A percentile compares a stretch with the other conserved stretches of the same genome.
These are phyloP conservation scores for Prochilodus magdalenae DNA, from an alignment of 2,113 vertebrate species.

Conservation along the genomic window DNA sequence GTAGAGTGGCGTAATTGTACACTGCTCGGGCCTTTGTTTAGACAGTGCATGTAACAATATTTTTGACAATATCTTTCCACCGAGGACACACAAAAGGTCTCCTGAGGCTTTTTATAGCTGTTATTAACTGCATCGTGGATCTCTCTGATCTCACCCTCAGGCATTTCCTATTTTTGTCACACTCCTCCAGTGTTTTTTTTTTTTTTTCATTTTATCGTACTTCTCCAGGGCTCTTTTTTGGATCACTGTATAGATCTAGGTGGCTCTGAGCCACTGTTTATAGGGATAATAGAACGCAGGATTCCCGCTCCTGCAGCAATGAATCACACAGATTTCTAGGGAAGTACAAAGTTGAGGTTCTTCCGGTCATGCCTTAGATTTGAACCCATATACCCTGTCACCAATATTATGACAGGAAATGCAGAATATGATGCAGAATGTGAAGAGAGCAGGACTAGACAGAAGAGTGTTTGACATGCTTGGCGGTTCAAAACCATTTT, in stretches of 20 bases:
- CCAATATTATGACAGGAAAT: neutral
- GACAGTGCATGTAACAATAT: slow-evolving; percentile 17
- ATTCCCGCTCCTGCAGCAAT: neutral
- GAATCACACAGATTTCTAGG: slow-evolving; percentile 2
- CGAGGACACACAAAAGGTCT: neutral
- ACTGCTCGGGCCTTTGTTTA: slow-evolving; percentile 24
- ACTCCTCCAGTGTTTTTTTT: neutral
- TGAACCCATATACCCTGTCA: neutral
- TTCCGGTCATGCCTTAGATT: neutral
- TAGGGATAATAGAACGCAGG: slow-evolving; percentile 2
- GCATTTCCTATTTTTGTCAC: neutral
- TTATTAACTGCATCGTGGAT: slow-evolving; percentile 26
- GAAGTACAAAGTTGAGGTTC: neutral
- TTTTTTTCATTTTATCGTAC: neutral
- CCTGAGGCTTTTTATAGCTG: slow-evolving; percentile 31
- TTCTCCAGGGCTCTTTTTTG: neutral
- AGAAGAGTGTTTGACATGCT: neutral
- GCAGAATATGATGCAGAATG: neutral
- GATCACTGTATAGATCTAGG: neutral
- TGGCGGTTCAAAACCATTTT: neutral
- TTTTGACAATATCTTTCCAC: slow-evolving; percentile 7
- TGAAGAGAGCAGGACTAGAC: neutral
- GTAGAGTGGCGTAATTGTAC: slow-evolving; percentile 29
- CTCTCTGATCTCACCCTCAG: neutral
- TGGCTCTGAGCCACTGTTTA: neutral